Base-by-base conservation (phyloP, 2,888 invertebrate genomes). In the Phengaris alcon region DNA sequence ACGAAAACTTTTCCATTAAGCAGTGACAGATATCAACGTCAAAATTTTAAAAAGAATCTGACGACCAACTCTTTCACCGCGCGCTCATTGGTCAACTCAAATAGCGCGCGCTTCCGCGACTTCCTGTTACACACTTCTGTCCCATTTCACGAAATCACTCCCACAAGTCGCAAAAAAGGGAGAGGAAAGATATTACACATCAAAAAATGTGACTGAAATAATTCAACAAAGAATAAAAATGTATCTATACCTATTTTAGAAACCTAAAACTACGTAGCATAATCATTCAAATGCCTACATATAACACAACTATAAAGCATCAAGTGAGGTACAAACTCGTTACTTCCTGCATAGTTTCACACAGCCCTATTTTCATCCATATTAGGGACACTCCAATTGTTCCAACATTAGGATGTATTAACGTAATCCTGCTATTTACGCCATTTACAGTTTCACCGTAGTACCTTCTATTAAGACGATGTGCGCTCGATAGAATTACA, bases 301-400 rank as follows among this genome's bases (percentile, higher is more conserved):
- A 52, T 15, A 70, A 54, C 13, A 35, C 52, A 15, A 52, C 22
- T 52, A 51, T 70, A 51, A 51, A 70, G 51, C 22, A 15, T 13
- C 70, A 70, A 72, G 57, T 70, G 13, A 13, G 55, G 69, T 57
- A 35, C 64, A 74, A 76, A 76, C 59, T 74, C 73, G 82, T 80
- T 76, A 81, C 83, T 85, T 90, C 89, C 90, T 87, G 81, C 80
- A 84, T 87, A 88, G 88, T 82, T 83, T 89, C 88, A 89, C 83
- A 81, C 82, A 76, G 77, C 75, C 70, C 79, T 78, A 82, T 82
- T 84, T 84, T 76, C 76, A 76, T 75, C 73, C 72, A 54, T 80
- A 86, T 85, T 84, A 82, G 81, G 89, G 88, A 84, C 88, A 84
- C 77, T 79, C 77, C 83, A 84, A 86, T 83, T 82, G 79, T 78